phyloP scores from a whole-genome alignment of 2,113 vertebrate genomes.

The Hippocampus zosterae region DNA sequence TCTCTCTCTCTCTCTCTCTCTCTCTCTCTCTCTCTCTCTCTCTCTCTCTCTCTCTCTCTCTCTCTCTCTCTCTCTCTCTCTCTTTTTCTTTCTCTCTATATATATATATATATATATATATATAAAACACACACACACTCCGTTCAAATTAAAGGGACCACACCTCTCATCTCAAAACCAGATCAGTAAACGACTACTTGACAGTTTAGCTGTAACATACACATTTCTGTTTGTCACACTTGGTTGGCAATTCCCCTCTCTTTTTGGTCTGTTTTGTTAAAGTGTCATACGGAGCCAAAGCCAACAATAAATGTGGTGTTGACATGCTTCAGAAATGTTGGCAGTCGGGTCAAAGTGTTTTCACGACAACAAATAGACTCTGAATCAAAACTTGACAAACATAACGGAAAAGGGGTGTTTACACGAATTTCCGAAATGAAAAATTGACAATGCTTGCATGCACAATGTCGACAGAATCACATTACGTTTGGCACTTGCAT shows the following conservation, averaged over 20 bases:
- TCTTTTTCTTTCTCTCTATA: no score
- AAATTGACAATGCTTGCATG: constrained; percentile 42
- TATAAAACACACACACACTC: no score
- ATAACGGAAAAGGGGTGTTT: constrained; percentile 33
- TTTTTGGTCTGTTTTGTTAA: not conserved
- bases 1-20: no score
- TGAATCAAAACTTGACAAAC: not conserved
- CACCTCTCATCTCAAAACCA: not conserved
- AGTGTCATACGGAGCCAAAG: not conserved
- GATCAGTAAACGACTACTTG: not conserved
- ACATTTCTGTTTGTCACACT: not conserved
- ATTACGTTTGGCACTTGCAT: constrained; percentile 40
- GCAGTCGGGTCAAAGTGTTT: not conserved
- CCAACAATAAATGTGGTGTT: not conserved
- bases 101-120: no score
- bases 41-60: no score
- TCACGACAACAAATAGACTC: not conserved
- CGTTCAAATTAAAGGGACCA: no score
- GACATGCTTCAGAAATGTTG: not conserved
- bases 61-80: no score
- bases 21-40: no score
- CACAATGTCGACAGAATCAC: constrained; percentile 30
- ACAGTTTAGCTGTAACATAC: not conserved
- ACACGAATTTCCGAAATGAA: constrained; percentile 29
- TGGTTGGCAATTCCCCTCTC: not conserved